Evolutionary conservation across 1,140 invertebrate species (phyloP), one percentile per base, ranked within the genome.

Genomic region (Coboldia fuscipes): DNA sequence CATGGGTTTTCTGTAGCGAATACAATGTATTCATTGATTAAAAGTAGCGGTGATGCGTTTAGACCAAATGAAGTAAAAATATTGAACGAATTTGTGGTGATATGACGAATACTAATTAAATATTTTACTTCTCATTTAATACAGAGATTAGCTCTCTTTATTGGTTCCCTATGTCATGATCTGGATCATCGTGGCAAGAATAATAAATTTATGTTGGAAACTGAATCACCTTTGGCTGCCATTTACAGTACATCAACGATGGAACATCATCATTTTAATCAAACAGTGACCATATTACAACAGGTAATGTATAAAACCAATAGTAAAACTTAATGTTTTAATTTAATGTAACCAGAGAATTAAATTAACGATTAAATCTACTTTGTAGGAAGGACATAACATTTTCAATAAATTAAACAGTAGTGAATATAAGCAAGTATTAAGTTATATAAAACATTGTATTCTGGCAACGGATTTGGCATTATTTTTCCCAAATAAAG

Each of bases 211-310:
- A 78, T 86, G 73, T 61, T 75, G 39, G 75, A 82, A 34, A 77
- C 70, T n/a, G 70, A 70, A 26, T 79, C 78, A 4, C 78, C 81
- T 0, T 51, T 86, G 19, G 81, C 80, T 3, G 64, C 72, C 4
- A 77, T 86, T 43, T 85, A 85, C 48, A 70, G 74, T 7, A 84
- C 80, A 10, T 81, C 75, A 4, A 79, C 79, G 3, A 72, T 85
- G 62, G 81, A 85, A 47, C 78, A 84, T 49, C 81, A 85, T 48
- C 81, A 85, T 50, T 86, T 84, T 46, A 85, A 85, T 50, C 79
- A 82, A 45, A 84, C 81, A 2, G 74, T 84, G 7, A 76, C 73
- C 7, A 85, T 86, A 44, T 51, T 85, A 5, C 75, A 81, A 52
- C 75, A 80, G 65, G 75, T 34, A 2, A 16, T 9, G 4, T 28